Evolutionary conservation across 1,140 invertebrate genomes (phyloP), one percentile per base, ranked within the genome.

Genomic region (Scaptomyza montana): DNA sequence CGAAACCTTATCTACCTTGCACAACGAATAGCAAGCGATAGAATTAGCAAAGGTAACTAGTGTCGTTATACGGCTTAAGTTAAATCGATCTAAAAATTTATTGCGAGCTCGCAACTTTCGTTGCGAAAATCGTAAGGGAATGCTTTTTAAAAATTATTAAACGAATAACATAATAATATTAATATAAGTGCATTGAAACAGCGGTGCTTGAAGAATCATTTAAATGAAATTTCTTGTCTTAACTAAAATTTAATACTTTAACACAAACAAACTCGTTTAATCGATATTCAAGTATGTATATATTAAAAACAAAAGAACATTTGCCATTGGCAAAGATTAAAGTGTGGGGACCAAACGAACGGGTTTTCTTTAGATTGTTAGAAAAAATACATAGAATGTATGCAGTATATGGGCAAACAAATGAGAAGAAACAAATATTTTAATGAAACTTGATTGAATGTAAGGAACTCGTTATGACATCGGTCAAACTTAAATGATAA

Each of bases 241-340:
- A 67, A 41, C 21, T 43, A 30, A 65, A 57, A 71, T 53, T 51
- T 51, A 41, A 28, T 33, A 33, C 50, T 63, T 54, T 55, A 56
- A 51, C 28, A 45, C 65, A 9, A 30, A 59, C 19, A 41, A 54
- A 56, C 33, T 19, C 7, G 69, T 72, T 72, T 59, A 7, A 6
- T 16, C 28, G 6, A 2, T 53, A 12, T 10, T 53, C 39, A 36
- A 28, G 43, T 39, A 36, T 56, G 54, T 4, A 67, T 56, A 55
- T 4, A 67, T 67, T 49, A 67, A 43, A 33, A 36, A 43, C 39
- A n/a, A n/a, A 43, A 12, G n/a, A 43, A 45, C 16, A 71, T 39
- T 57, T 71, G 46, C 13, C 62, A 71, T 54, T 49, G 56, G 1
- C 3, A 21, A 72, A 66, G 60, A n/a, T 43, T 50, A 25, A 70